Evolutionary conservation across 2,113 vertebrate species (phyloP).

Genomic region (Dryoscopus gambensis): DNA sequence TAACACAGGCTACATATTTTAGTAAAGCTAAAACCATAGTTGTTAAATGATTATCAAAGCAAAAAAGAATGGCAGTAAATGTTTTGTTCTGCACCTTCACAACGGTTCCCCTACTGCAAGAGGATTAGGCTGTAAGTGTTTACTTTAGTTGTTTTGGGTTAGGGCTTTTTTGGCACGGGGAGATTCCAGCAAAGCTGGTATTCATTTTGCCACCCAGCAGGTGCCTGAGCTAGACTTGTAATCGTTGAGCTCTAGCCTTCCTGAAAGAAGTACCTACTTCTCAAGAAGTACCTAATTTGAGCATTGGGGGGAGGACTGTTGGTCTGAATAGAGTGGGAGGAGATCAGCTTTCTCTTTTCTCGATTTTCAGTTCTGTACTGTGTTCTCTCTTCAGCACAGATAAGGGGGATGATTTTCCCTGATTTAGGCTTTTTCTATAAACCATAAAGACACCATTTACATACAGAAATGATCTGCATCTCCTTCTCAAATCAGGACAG

Average conservation of each 20-base stretch:
- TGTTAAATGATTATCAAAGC: not conserved
- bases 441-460: not conserved
- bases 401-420: not conserved
- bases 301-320: fast-evolving
- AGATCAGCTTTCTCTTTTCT: not conserved
- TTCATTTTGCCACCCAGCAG: not conserved
- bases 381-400: not conserved
- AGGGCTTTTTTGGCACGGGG: not conserved
- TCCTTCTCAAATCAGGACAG: not conserved
- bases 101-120: not conserved
- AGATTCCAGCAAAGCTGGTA: not conserved
- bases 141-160: not conserved
- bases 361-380: not conserved
- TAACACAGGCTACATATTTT: not conserved
- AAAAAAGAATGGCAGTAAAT: not conserved
- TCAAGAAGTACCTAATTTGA: not conserved
- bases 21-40: not conserved
- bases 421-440: not conserved
- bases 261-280: not conserved
- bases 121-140: not conserved
- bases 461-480: not conserved
- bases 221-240: not conserved
- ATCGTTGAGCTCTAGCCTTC: not conserved
- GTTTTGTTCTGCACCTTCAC: not conserved
- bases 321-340: not conserved